Evolutionary conservation across 2,888 invertebrate species (phyloP).

Genomic region (Listrodromus nycthemerus): DNA sequence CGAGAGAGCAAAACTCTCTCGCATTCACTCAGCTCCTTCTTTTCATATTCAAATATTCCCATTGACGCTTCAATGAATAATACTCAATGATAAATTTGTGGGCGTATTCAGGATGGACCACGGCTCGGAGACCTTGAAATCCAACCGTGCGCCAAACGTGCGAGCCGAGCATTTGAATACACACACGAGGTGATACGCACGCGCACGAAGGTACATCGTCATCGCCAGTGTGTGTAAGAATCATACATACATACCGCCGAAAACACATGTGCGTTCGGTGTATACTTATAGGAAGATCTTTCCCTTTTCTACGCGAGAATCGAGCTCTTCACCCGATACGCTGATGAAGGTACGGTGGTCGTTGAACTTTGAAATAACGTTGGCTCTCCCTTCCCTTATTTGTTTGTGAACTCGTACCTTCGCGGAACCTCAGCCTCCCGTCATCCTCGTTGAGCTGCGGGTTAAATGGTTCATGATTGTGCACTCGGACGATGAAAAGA

Average conservation of each 20-base stretch:
- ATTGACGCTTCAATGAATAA: conserved; percentile 85
- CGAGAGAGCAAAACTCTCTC: conserved; percentile 41
- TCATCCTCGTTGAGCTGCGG: conserved; percentile 39
- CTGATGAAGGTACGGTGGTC: conserved; percentile 50
- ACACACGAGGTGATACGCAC: conserved; percentile 55
- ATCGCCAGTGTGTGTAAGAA: neutral
- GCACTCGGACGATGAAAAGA: conserved; percentile 18
- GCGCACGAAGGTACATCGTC: conserved; percentile 14
- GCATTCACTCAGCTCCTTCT: conserved; percentile 81
- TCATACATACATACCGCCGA: neutral
- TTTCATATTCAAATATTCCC: conserved; percentile 84
- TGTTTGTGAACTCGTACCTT: conserved; percentile 39
- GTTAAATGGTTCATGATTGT: conserved; percentile 32
- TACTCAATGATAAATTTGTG: conserved; percentile 84
- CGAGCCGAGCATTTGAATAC: conserved; percentile 75
- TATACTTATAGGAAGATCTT: neutral
- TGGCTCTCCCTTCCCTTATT: conserved; percentile 64
- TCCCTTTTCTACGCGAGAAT: conserved; percentile 27
- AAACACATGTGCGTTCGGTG: neutral
- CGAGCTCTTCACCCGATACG: conserved; percentile 37
- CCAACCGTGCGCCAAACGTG: conserved; percentile 78
- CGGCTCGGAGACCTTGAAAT: conserved; percentile 80
- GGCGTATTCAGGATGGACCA: conserved; percentile 83
- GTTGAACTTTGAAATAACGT: conserved; percentile 72
- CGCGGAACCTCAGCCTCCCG: conserved; percentile 7